Evolutionary conservation across 2,113 vertebrate genomes (phyloP).

Genomic region (Entosphenus tridentatus): DNA sequence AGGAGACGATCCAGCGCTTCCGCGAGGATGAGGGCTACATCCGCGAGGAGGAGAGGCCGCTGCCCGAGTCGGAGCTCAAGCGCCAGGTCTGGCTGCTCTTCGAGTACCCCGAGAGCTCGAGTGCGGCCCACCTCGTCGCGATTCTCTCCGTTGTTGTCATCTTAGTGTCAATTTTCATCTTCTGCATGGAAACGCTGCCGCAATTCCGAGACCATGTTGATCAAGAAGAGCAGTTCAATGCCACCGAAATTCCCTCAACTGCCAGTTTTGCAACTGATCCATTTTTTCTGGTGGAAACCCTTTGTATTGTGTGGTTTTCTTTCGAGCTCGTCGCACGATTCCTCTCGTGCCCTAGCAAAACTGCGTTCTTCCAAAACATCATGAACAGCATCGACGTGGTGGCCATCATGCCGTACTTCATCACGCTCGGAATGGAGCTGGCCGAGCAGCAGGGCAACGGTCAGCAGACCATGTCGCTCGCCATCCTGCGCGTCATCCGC

Average conservation of each 20-base stretch:
- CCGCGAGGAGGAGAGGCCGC: conserved; percentile 27
- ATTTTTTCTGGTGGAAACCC: conserved; percentile 59
- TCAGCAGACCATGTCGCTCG: conserved; percentile 45
- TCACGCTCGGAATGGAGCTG: conserved; percentile 54
- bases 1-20: conserved; percentile 39
- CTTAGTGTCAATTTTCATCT: conserved; percentile 69
- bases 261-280: conserved; percentile 34
- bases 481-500: conserved; percentile 55
- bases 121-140: conserved; percentile 51
- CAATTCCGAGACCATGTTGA: conserved; percentile 54
- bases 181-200: conserved; percentile 69
- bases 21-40: conserved; percentile 58
- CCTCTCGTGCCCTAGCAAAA: conserved; percentile 38
- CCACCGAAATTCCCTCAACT: conserved; percentile 11
- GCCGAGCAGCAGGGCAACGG: conserved; percentile 31
- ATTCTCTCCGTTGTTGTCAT: conserved; percentile 75
- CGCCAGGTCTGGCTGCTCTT: conserved; percentile 61
- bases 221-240: conserved; percentile 20
- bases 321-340: conserved; percentile 54
- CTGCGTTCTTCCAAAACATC: conserved; percentile 52
- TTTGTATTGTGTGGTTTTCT: conserved; percentile 77
- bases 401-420: conserved; percentile 67
- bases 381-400: conserved; percentile 84
- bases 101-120: conserved; percentile 61
- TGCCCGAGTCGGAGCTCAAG: conserved; percentile 33